These are phyloP conservation scores for Bovichtus diacanthus DNA, from an alignment of 2,797 vertebrate species.

Conservation along the genomic window DNA sequence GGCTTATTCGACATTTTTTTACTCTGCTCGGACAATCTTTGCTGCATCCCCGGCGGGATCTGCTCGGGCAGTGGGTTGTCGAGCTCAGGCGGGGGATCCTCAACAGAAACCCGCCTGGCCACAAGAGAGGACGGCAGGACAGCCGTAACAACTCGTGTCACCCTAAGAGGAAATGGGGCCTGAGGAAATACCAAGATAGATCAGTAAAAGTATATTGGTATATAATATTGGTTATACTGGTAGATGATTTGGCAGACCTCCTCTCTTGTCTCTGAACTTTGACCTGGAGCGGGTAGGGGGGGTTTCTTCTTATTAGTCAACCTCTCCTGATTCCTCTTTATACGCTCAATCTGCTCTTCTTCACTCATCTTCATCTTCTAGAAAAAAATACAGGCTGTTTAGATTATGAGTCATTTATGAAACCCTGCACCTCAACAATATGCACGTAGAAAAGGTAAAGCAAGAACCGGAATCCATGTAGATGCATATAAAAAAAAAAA, in stretches of 20 bases:
- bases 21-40: constrained; percentile 43
- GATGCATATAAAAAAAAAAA: constrained; percentile 12
- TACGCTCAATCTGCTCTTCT: constrained; percentile 79
- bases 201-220: background rate
- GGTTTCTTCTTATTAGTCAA: constrained; percentile 71
- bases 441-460: constrained; percentile 10
- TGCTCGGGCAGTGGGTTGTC: constrained; percentile 74
- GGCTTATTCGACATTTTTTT: constrained; percentile 57
- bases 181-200: constrained; percentile 26
- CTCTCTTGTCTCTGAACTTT: constrained; percentile 64
- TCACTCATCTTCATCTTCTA: constrained; percentile 80
- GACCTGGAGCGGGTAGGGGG: constrained; percentile 32
- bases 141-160: constrained; percentile 82
- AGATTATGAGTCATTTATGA: constrained; percentile 36
- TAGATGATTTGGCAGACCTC: constrained; percentile 66
- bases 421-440: constrained; percentile 5
- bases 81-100: constrained; percentile 81
- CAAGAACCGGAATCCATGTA: background rate
- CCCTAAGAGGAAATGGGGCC: constrained; percentile 79
- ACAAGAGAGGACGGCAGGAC: constrained; percentile 82
- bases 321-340: constrained; percentile 77
- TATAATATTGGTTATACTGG: background rate
- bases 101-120: constrained; percentile 84
- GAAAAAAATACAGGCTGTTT: constrained; percentile 29
- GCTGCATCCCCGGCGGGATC: constrained; percentile 64